A percentile compares a stretch with the other conserved stretches of the same genome.
phyloP scores from a whole-genome alignment of 2,888 invertebrate genomes.

The Oligia strigilis region DNA sequence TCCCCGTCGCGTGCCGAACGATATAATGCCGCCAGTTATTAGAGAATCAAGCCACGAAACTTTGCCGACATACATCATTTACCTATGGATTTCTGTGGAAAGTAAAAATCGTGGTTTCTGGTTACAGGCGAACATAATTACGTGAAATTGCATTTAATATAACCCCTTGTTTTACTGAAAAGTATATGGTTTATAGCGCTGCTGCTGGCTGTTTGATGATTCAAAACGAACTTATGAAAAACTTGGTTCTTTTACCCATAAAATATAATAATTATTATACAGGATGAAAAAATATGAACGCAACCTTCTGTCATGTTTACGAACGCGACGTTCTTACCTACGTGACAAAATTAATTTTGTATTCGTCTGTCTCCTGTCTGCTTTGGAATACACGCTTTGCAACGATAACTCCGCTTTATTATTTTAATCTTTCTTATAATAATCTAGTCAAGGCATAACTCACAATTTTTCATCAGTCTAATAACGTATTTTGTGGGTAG shows the following conservation, averaged over 20 bases:
- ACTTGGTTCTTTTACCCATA: neutral
- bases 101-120: conserved; percentile 11
- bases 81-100: conserved; percentile 33
- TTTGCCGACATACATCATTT: conserved; percentile 32
- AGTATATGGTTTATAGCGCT: neutral
- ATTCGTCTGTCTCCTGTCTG: neutral
- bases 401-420: too few species aligned
- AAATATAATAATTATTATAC: neutral
- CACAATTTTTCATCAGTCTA: too few species aligned
- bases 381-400: neutral
- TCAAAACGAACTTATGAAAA: neutral
- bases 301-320: neutral
- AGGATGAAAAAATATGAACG: neutral
- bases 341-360: too few species aligned
- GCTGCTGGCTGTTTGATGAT: neutral
- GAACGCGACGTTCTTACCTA: neutral
- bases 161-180: neutral
- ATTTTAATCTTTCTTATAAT: neutral
- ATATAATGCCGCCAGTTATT: conserved; percentile 28
- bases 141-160: conserved; percentile 17
- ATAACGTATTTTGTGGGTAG: too few species aligned
- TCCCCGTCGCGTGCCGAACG: conserved; percentile 40
- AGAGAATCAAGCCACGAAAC: conserved; percentile 34
- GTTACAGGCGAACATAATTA: conserved; percentile 20
- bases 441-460: neutral